phyloP scores from a whole-genome alignment of 2,888 invertebrate species.

The Heliconius erato region DNA sequence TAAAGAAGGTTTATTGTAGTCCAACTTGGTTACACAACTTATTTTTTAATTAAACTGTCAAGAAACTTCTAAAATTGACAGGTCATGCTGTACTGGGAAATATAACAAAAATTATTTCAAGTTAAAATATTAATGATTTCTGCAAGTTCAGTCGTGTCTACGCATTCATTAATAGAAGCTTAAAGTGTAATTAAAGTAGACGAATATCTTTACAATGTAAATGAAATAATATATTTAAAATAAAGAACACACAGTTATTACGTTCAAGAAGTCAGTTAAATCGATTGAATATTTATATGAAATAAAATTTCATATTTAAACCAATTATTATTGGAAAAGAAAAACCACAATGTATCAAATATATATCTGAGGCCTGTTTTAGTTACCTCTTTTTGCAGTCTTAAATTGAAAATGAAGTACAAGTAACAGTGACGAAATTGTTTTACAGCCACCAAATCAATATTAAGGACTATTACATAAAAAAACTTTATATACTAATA shows the following conservation, averaged over 20 bases:
- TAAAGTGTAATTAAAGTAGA: too few relatives aligned
- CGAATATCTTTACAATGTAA: too few relatives aligned
- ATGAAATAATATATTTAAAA: neutral
- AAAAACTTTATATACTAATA: slow-evolving; percentile 58
- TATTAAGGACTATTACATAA: neutral
- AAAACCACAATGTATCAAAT: neutral
- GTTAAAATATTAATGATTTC: neutral
- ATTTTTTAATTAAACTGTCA: slow-evolving; percentile 20
- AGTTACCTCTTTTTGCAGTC: neutral
- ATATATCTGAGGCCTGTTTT: neutral
- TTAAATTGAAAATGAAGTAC: neutral
- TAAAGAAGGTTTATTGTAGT: slow-evolving; percentile 27
- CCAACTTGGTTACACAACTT: neutral
- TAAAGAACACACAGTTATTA: neutral
- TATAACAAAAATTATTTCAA: neutral
- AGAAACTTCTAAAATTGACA: slow-evolving; percentile 25
- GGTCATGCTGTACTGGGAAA: neutral
- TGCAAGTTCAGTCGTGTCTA: neutral
- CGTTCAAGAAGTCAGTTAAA: neutral
- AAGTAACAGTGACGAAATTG: neutral
- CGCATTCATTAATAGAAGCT: neutral
- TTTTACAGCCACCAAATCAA: neutral
- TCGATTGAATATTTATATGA: neutral
- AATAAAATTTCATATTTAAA: neutral
- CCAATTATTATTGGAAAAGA: neutral